Percentiles rank a stretch among this genome's conserved stretches.
Evolutionary conservation across 92 coral and sea anemone species (phyloP).

Genomic region (Pocillopora grandis): DNA sequence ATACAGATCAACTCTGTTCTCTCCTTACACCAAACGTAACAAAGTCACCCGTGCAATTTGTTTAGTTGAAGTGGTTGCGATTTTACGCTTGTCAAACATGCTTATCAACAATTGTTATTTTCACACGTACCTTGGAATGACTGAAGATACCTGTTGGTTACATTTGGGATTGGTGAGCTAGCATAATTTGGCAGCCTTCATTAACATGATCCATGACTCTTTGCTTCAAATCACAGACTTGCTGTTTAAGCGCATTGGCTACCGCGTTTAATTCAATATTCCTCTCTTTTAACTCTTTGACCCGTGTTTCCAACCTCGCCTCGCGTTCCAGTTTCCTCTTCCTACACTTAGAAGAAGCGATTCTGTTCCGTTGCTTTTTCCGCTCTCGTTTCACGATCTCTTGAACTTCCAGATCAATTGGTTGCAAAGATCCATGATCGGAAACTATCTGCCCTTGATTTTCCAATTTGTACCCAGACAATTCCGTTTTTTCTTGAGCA

Average conservation of each 20-base stretch:
- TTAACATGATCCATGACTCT: constrained; percentile 98
- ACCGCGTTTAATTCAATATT: constrained; percentile 94
- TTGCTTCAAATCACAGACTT: constrained; percentile 97
- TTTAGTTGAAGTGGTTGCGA: constrained; percentile 11
- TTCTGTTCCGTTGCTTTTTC: constrained; percentile 95
- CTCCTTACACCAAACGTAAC: not conserved
- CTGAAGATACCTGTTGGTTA: constrained; percentile 28
- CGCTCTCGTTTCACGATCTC: constrained; percentile 98
- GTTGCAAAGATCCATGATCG: constrained; percentile 78
- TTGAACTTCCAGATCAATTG: constrained; percentile 97
- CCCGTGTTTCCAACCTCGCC: constrained; percentile 87
- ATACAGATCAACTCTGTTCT: not conserved
- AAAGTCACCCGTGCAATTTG: constrained; percentile 23
- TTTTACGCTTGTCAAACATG: constrained; percentile 26
- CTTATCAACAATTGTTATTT: constrained; percentile 20
- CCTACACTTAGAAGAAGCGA: constrained; percentile 99
- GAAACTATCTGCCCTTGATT: constrained; percentile 72
- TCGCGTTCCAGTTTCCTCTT: constrained; percentile 96
- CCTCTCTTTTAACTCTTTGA: constrained; percentile 88
- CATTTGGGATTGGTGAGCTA: constrained; percentile 91
- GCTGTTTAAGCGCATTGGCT: constrained; percentile 96
- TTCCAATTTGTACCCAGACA: constrained; percentile 80
- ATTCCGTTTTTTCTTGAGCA: constrained; percentile 79
- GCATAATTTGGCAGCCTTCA: constrained; percentile 98
- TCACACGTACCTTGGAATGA: constrained; percentile 5